These are phyloP conservation scores for Dryomyza anilis DNA, from an alignment of 2,888 invertebrate species.

Conservation along the genomic window DNA sequence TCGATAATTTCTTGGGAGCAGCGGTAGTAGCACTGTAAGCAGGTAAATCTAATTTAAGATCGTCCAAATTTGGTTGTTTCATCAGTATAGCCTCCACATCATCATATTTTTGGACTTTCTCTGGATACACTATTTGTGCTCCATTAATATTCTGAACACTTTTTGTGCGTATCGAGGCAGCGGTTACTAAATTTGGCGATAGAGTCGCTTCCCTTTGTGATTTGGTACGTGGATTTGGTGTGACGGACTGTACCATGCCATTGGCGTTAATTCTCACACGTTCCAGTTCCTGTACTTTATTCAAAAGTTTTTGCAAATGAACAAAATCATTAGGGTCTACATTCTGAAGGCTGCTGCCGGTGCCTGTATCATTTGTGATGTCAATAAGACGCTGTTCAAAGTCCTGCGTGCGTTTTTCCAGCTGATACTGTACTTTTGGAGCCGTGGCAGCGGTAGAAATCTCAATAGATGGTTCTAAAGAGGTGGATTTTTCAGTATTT, in stretches of 20 bases:
- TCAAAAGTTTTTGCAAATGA: conserved; percentile 62
- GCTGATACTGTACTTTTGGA: conserved; percentile 35
- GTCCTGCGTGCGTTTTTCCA: conserved; percentile 33
- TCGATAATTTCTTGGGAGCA: not conserved
- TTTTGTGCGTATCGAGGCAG: conserved; percentile 48
- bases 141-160: conserved; percentile 35
- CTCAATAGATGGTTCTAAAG: conserved; percentile 39
- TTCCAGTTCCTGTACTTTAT: conserved; percentile 60
- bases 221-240: conserved; percentile 30
- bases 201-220: conserved; percentile 28
- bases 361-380: conserved; percentile 47
- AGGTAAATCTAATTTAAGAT: conserved; percentile 40
- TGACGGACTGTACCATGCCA: conserved; percentile 1
- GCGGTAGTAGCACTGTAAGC: too few relatives aligned
- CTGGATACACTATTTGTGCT: conserved; percentile 27
- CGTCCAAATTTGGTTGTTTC: not conserved
- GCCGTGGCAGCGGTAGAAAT: conserved; percentile 51
- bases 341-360: conserved; percentile 43
- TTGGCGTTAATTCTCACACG: conserved; percentile 48
- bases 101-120: not conserved
- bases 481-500: conserved; percentile 30
- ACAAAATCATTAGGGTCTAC: conserved; percentile 64
- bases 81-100: too few relatives aligned
- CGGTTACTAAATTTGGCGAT: conserved; percentile 43
- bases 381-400: conserved; percentile 46